Base-by-base conservation (phyloP, 2,888 invertebrate genomes). In the Prenolepis imparis region DNA sequence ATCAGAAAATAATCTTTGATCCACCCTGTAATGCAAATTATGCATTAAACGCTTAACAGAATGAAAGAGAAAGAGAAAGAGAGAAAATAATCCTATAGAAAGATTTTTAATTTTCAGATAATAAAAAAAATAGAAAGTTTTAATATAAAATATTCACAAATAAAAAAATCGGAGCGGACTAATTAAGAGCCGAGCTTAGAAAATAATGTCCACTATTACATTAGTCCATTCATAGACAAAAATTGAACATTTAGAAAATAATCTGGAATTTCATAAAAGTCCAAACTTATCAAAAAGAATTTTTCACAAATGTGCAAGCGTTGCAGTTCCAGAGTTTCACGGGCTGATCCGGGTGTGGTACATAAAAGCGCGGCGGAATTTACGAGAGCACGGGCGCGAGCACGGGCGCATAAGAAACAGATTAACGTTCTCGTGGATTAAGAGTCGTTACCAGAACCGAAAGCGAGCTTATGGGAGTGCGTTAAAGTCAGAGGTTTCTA, bases 381-480 rank as follows among this genome's bases (percentile, higher is more conserved):
- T 78, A 78, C 68, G 68, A 59, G 77, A 41, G 57, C 3, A 36
- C 70, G 6, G 12, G 48, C 15, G 55, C 77, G 32, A 57, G 55
- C 78, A 44, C 57, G 41, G 32, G 21, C 57, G 77, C 68, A 70
- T 78, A 78, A 78, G 78, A 78, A 78, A 78, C 78, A 70, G 78
- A 78, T 78, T 78, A 78, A 78, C 78, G 78, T 78, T 78, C 55
- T 32, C 57, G 44, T 70, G 78, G 78, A 78, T 78, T 78, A 78
- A 78, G 78, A 78, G 78, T 70, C 78, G 78, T 78, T 78, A 59
- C 78, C 59, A 28, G 55, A 24, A n/a, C 55, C 52, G 39, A 77
- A 67, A 77, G 39, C 77, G 77, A 55, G 52, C 77, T 77, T 77
- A 55, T 24, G 68, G 24, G 39, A 77, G 55, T 28, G 67, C 55